Evolutionary conservation across 2,113 vertebrate species (phyloP).

Genomic region (Gnathonemus longibarbis): DNA sequence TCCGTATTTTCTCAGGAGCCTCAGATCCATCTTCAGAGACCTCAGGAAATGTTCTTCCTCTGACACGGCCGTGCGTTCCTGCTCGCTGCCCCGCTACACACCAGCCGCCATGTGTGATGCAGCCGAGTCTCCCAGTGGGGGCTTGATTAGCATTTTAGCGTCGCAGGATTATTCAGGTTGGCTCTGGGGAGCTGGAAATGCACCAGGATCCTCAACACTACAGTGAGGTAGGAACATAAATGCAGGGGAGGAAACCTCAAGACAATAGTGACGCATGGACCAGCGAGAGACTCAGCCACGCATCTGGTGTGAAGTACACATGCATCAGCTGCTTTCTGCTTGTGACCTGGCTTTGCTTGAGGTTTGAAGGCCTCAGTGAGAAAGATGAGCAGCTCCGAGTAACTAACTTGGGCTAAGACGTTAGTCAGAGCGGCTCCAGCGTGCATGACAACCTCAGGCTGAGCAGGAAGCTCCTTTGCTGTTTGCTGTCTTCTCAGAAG

Average conservation of each 20-base stretch:
- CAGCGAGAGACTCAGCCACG: neutral
- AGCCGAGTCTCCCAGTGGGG: neutral
- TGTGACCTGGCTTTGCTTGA: too few relatives aligned
- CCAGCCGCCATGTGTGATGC: neutral
- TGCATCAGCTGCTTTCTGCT: neutral
- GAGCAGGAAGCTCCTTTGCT: neutral
- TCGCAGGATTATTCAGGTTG: neutral
- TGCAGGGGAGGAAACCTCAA: neutral
- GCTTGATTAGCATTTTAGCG: constrained; percentile 9
- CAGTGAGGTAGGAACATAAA: neutral
- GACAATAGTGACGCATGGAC: neutral
- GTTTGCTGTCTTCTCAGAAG: neutral
- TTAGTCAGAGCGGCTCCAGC: neutral
- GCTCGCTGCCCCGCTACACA: neutral
- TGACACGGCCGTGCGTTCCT: neutral
- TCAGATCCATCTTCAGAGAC: neutral
- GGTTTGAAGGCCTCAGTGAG: neutral
- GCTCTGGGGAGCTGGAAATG: neutral
- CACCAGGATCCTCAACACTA: neutral
- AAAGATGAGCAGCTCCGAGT: neutral
- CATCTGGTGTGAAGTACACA: neutral
- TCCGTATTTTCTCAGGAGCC: neutral
- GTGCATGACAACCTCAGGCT: neutral
- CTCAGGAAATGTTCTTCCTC: neutral
- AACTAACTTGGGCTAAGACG: neutral